These are phyloP conservation scores for Oscheius myriophilus DNA, from an alignment of 2,888 invertebrate genomes.

Conservation along the genomic window DNA sequence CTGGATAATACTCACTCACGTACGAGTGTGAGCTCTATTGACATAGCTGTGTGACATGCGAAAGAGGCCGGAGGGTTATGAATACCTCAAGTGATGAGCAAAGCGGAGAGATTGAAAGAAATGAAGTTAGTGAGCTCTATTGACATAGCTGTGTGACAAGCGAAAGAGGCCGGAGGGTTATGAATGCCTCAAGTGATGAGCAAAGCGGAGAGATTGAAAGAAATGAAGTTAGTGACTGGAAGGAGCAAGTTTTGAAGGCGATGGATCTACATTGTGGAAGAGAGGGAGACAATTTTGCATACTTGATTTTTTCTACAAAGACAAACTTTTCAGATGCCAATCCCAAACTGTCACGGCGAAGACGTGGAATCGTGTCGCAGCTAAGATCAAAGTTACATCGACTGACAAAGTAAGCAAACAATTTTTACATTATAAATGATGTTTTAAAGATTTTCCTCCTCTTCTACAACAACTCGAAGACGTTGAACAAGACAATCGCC, in stretches of 20 bases:
- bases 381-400: slow-evolving; percentile 50
- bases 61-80: background rate
- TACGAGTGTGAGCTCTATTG: too few relatives aligned
- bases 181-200: background rate
- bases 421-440: background rate
- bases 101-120: slow-evolving; percentile 5
- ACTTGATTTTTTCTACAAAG: slow-evolving; percentile 48
- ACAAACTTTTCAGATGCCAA: slow-evolving; percentile 35
- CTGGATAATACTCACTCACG: too few relatives aligned
- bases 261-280: slow-evolving; percentile 28
- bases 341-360: slow-evolving; percentile 44
- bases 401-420: slow-evolving; percentile 45
- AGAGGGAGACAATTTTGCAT: slow-evolving; percentile 13
- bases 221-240: slow-evolving; percentile 12
- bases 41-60: too few relatives aligned
- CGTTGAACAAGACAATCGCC: slow-evolving; percentile 48
- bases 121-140: too few relatives aligned
- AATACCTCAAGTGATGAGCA: background rate
- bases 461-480: slow-evolving; percentile 48
- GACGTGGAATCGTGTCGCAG: slow-evolving; percentile 59
- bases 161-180: background rate
- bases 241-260: slow-evolving; percentile 1
- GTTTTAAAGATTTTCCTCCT: slow-evolving; percentile 52
- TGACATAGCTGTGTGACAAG: too few relatives aligned
- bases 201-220: slow-evolving; percentile 2